Base-by-base conservation (phyloP, 1,140 invertebrate species). In the Drosophila simulans region DNA sequence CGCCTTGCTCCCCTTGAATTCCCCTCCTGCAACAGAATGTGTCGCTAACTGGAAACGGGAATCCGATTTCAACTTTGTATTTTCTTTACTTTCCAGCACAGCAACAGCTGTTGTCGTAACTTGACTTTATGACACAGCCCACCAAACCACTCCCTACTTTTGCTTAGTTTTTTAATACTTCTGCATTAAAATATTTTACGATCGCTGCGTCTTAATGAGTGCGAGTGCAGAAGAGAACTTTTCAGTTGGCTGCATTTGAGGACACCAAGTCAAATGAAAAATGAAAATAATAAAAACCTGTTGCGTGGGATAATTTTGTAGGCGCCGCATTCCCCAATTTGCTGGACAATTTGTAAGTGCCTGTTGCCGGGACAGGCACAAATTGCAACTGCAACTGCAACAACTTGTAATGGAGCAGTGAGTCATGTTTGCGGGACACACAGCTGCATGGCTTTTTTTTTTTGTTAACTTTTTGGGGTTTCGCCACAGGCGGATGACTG, bases 241-340 rank as follows among this genome's bases (percentile, higher is more conserved):
- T 57, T 74, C 35, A 39, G 34, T 17, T 46, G 46, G 39, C 31
- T 52, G 17, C 40, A 34, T 53, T 60, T 58, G 72, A 49, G 49
- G 54, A 48, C 51, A 59, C 40, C 69, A 55, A 8, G 8, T 3
- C 31, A 31, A 22, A 22, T 31, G 31, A 8, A 8, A 31, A 31
- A 31, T 17, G 17, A 2, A 8, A 31, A 10, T 31, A 57, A 62
- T 34, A 49, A 60, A 82, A 86, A 86, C 83, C 83, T 86, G 83
- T 88, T 86, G 83, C 83, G 79, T 86, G 83, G 83, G 83, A 86
- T 79, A 82, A 52, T 71, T 71, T 59, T 53, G n/a, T 34, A 54
- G 64, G 34, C 43, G 43, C 43, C 35, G 37, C 68, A 75, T 52
- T 64, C 48, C 15, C 45, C 71, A 77, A 77, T 77, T 77, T 69